Evolutionary conservation across 2,888 invertebrate species (phyloP).

Genomic region (Hofmannophila pseudospretella): DNA sequence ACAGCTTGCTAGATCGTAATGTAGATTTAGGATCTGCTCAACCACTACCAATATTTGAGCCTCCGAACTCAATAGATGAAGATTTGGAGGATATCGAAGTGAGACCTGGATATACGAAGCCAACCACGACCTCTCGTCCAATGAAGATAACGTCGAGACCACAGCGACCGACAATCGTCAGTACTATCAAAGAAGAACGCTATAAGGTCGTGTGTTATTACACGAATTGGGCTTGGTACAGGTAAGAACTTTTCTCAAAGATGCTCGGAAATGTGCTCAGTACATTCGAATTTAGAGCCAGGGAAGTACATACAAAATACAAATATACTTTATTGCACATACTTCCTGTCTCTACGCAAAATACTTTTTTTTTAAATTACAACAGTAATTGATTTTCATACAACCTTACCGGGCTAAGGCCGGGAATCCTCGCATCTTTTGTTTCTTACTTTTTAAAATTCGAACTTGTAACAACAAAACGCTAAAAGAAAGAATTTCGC

Average conservation of each 20-base stretch:
- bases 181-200: slow-evolving; percentile 41
- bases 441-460: no score
- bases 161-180: slow-evolving; percentile 8
- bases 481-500: no score
- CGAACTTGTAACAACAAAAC: no score
- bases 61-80: slow-evolving; percentile 49
- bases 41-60: slow-evolving; percentile 34
- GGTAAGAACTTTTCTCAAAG: slow-evolving; percentile 33
- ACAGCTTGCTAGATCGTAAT: slow-evolving; percentile 78
- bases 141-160: slow-evolving; percentile 22
- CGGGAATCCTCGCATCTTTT: no score
- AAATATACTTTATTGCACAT: no score
- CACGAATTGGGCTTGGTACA: slow-evolving; percentile 96
- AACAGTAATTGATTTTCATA: background rate
- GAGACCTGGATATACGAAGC: slow-evolving; percentile 35
- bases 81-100: slow-evolving; percentile 64
- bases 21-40: slow-evolving; percentile 32
- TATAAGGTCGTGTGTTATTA: slow-evolving; percentile 94
- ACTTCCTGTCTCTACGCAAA: no score
- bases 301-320: no score
- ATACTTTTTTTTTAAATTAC: background rate
- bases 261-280: no score
- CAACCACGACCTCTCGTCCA: slow-evolving; percentile 24
- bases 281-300: no score
- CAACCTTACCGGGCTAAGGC: no score